A percentile compares a stretch with the other conserved stretches of the same genome.
Conservation (phyloP, 2,797 vertebrate genomes). For the Leuciscus waleckii region DNA sequence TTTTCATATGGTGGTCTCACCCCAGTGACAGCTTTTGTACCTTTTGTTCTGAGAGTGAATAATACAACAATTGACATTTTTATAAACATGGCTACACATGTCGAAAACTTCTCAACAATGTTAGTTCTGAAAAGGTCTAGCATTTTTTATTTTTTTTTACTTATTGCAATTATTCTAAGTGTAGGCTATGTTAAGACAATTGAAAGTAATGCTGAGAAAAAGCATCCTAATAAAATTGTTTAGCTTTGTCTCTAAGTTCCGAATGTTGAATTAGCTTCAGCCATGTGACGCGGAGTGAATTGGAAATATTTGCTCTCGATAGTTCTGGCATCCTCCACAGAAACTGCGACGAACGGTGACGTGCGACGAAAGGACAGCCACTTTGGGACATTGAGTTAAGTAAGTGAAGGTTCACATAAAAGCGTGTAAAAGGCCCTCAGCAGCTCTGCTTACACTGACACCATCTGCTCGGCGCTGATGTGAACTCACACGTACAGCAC, state of each 20-base stretch:
- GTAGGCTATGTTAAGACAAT: neutral
- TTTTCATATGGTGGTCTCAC: neutral
- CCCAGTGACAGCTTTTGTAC: neutral
- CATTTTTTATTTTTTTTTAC: neutral
- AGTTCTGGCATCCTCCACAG: constrained; percentile 25
- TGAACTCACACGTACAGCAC: constrained; percentile 25
- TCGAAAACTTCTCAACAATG: neutral
- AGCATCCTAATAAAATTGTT: neutral
- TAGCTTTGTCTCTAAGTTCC: neutral
- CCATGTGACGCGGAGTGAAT: neutral
- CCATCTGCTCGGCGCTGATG: constrained; percentile 35
- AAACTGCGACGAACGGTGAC: constrained; percentile 28
- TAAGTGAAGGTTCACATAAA: constrained; percentile 51
- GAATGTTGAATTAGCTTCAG: neutral
- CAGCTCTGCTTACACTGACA: constrained; percentile 34
- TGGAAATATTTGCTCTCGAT: neutral
- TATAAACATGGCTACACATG: neutral
- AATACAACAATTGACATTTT: neutral
- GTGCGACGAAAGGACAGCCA: constrained; percentile 13
- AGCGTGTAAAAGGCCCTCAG: constrained; percentile 45
- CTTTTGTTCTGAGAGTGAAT: neutral
- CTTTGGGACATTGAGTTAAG: constrained; percentile 37
- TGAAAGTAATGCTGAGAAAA: neutral
- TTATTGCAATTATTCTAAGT: neutral
- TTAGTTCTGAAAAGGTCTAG: neutral